phyloP scores from a whole-genome alignment of 2,888 invertebrate species.

The Arge pagana region DNA sequence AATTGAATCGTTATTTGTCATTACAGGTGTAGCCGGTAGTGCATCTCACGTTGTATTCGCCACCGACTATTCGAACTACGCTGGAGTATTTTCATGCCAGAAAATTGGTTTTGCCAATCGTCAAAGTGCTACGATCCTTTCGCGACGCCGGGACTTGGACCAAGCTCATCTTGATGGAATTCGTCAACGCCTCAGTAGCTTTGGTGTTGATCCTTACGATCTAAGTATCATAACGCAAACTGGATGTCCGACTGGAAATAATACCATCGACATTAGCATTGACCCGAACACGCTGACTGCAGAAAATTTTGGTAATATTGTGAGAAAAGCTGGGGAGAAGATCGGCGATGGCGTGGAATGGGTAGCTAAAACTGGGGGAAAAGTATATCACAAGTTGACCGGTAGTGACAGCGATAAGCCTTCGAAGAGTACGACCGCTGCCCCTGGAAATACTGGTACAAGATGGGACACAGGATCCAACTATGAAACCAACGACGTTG shows the following conservation, averaged over 20 bases:
- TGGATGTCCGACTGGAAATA: slow-evolving; percentile 69
- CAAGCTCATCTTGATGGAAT: slow-evolving; percentile 73
- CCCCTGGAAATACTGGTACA: slow-evolving; percentile 24
- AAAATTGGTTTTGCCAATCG: slow-evolving; percentile 75
- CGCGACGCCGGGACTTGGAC: slow-evolving; percentile 73
- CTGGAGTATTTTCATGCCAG: slow-evolving; percentile 80
- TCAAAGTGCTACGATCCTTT: slow-evolving; percentile 80
- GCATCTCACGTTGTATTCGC: slow-evolving; percentile 75
- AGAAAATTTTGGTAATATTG: slow-evolving; percentile 72
- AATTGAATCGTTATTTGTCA: too few species aligned
- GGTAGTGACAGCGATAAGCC: slow-evolving; percentile 53
- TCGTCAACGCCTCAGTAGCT: slow-evolving; percentile 66
- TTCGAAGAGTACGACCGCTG: slow-evolving; percentile 22
- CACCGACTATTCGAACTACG: slow-evolving; percentile 77
- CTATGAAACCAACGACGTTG: slow-evolving; percentile 53
- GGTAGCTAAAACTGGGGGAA: slow-evolving; percentile 71
- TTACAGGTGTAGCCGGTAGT: slow-evolving; percentile 73
- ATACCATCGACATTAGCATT: slow-evolving; percentile 69
- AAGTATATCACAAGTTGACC: slow-evolving; percentile 68
- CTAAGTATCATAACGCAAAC: slow-evolving; percentile 74
- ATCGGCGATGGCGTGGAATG: slow-evolving; percentile 75
- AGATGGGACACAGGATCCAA: slow-evolving; percentile 29
- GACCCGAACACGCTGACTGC: slow-evolving; percentile 77
- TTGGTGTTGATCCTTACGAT: slow-evolving; percentile 77
- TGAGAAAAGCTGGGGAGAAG: slow-evolving; percentile 73